Conservation (phyloP, 2,888 invertebrate genomes). For the Pseudeuparius sepicola region DNA sequence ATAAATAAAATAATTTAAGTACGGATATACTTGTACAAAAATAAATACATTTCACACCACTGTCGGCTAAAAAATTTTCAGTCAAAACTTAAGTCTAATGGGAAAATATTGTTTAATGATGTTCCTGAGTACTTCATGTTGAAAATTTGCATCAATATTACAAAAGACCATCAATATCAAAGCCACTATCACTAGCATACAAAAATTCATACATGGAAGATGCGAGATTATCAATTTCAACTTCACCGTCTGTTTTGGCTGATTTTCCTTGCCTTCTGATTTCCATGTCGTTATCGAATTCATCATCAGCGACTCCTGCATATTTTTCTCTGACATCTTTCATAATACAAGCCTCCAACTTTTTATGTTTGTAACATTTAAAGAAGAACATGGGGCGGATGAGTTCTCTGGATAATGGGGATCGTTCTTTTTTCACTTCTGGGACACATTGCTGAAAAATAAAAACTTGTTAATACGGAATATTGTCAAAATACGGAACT, state of each 20-base stretch:
- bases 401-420: conserved; percentile 53
- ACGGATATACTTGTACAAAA: no score
- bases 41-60: no score
- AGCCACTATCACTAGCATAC: conserved; percentile 45
- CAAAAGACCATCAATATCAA: conserved; percentile 44
- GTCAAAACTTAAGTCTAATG: no score
- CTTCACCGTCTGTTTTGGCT: conserved; percentile 38
- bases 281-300: conserved; percentile 41
- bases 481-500: no score
- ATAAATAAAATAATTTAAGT: no score
- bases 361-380: conserved; percentile 65
- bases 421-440: conserved; percentile 51
- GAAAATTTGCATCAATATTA: no score
- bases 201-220: conserved; percentile 54
- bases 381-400: conserved; percentile 63
- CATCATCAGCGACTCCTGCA: conserved; percentile 45
- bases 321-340: conserved; percentile 58
- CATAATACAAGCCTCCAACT: conserved; percentile 61
- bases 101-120: no score
- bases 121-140: no score
- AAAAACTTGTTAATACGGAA: no score
- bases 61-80: no score
- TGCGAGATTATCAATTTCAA: conserved; percentile 48
- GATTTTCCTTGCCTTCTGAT: conserved; percentile 46
- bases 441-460: conserved; percentile 57